These are phyloP conservation scores for Diplolepis rosae DNA, from an alignment of 2,888 invertebrate genomes.

Conservation along the genomic window DNA sequence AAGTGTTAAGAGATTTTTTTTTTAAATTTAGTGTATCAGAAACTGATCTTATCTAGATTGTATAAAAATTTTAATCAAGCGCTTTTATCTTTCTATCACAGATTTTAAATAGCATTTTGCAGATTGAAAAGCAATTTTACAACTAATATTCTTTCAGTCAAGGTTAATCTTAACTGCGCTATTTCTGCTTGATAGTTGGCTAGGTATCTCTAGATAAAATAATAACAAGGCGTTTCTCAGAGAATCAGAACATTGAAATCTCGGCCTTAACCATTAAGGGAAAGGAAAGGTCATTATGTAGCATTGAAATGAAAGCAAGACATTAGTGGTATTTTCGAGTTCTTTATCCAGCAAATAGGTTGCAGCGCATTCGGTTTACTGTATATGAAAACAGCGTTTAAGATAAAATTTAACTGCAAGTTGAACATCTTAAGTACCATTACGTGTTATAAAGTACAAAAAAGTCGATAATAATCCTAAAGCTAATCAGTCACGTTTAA, in stretches of 20 bases:
- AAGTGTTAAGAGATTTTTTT: too few species aligned
- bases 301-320: conserved; percentile 27
- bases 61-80: too few species aligned
- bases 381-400: conserved; percentile 19
- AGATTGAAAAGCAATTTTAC: conserved; percentile 8
- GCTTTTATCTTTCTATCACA: too few species aligned
- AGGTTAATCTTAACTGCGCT: conserved; percentile 33
- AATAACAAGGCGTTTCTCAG: background rate
- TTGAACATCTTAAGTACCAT: conserved; percentile 44
- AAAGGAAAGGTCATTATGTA: conserved; percentile 29
- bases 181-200: conserved; percentile 35
- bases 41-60: too few species aligned
- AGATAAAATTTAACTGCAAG: conserved; percentile 23
- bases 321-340: conserved; percentile 30
- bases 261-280: conserved; percentile 26
- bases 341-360: conserved; percentile 44
- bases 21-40: too few species aligned
- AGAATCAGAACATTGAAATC: conserved; percentile 23
- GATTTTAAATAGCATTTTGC: background rate
- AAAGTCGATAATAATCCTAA: conserved; percentile 46
- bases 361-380: conserved; percentile 33
- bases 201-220: conserved; percentile 31
- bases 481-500: conserved; percentile 55
- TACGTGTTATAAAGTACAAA: conserved; percentile 43
- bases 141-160: background rate